Percentiles rank a stretch among this genome's conserved stretches.
Evolutionary conservation across 2,888 invertebrate species (phyloP).

Genomic region (Entomobrya multifasciata): DNA sequence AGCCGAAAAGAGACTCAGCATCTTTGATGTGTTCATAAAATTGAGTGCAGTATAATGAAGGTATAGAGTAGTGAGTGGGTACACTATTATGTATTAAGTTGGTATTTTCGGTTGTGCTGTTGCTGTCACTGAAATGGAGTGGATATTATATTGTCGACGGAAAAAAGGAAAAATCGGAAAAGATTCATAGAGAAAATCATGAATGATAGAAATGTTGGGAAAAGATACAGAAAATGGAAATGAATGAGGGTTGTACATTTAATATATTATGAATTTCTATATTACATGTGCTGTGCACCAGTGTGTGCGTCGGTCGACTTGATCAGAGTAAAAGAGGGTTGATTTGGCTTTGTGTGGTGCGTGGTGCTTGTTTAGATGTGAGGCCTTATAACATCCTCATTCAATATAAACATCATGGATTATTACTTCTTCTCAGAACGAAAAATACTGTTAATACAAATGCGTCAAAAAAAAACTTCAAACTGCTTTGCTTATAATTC

Average conservation of each 20-base stretch:
- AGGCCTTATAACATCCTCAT: neutral
- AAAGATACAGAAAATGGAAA: constrained; percentile 1
- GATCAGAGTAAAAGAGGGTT: neutral
- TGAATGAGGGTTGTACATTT: neutral
- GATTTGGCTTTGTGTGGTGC: too few species aligned
- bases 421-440: neutral
- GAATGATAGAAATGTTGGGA: neutral
- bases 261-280: neutral
- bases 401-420: neutral
- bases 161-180: neutral
- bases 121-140: neutral
- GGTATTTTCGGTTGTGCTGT: neutral
- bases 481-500: neutral
- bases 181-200: too few species aligned
- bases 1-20: constrained; percentile 31
- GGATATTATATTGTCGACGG: neutral
- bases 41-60: neutral
- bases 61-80: neutral
- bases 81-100: neutral
- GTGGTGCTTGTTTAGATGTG: neutral
- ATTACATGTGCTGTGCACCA: neutral
- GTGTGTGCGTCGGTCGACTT: neutral
- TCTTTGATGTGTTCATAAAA: constrained; percentile 49
- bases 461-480: neutral
- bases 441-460: constrained; percentile 2